These are phyloP conservation scores for Aphis gossypii DNA, from an alignment of 1,140 invertebrate species.

Conservation along the genomic window DNA sequence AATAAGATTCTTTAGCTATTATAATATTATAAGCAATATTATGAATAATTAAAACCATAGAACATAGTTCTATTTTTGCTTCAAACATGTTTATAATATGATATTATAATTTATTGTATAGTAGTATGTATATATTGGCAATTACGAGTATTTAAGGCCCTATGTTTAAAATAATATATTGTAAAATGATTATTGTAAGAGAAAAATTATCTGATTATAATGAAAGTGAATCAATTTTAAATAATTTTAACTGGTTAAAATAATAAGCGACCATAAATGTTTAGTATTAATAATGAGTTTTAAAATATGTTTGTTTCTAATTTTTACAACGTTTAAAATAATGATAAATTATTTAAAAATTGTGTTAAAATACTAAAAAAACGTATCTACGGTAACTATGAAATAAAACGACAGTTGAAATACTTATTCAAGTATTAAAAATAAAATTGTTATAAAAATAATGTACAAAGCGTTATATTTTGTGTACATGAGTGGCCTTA, in stretches of 20 bases:
- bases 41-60: neutral
- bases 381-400: neutral
- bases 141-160: neutral
- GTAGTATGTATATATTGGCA: neutral
- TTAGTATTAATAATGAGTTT: neutral
- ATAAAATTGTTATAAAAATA: neutral
- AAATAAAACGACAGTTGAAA: neutral
- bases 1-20: neutral
- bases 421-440: neutral
- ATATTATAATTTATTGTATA: neutral
- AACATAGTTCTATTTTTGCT: neutral
- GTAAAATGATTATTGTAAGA: neutral
- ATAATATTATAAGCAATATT: neutral
- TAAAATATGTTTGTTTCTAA: neutral
- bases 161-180: neutral
- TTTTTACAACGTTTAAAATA: neutral
- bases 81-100: neutral
- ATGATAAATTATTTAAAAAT: neutral
- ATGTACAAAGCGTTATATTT: neutral
- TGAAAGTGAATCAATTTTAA: too few relatives aligned
- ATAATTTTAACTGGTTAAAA: neutral
- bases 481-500: slow-evolving; percentile 24
- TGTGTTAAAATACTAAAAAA: neutral
- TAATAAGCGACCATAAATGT: neutral
- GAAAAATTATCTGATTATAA: too few relatives aligned